Evolutionary conservation across 2,888 invertebrate genomes (phyloP).

Genomic region (Calephelis perditalis): DNA sequence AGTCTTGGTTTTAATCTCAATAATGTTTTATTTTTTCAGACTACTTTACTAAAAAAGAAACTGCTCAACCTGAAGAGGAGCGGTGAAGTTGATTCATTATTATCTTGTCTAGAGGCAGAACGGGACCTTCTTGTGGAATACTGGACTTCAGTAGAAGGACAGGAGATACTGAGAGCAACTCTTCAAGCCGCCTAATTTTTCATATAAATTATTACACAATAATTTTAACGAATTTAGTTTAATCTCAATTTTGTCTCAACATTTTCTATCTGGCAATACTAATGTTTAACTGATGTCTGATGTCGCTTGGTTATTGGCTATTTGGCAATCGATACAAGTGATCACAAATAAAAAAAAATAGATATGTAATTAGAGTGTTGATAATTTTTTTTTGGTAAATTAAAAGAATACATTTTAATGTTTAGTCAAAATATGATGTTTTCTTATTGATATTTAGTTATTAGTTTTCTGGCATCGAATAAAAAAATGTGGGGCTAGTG

Average conservation of each 20-base stretch:
- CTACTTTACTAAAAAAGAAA: constrained; percentile 75
- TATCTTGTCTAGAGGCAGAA: constrained; percentile 81
- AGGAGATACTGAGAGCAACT: constrained; percentile 55
- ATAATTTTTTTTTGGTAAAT: too few species aligned
- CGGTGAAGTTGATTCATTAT: constrained; percentile 78
- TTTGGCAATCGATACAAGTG: too few species aligned
- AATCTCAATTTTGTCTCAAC: constrained; percentile 9
- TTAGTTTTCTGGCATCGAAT: too few species aligned
- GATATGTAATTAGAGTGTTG: too few species aligned
- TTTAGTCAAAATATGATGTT: too few species aligned
- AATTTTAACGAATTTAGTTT: constrained; percentile 15
- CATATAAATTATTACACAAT: constrained; percentile 10
- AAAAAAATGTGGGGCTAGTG: too few species aligned
- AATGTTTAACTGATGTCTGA: not conserved
- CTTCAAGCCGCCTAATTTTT: constrained; percentile 28
- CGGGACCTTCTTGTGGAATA: constrained; percentile 82
- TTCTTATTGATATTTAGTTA: too few species aligned
- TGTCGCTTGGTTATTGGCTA: too few species aligned
- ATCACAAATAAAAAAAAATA: too few species aligned
- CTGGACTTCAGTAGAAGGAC: constrained; percentile 87
- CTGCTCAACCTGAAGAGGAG: constrained; percentile 66
- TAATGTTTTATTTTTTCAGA: constrained; percentile 65
- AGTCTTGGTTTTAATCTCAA: too few species aligned
- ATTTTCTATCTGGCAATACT: constrained; percentile 15
- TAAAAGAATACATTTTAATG: too few species aligned